phyloP scores from a whole-genome alignment of 2,113 vertebrate genomes.

The Aptenodytes patagonicus region DNA sequence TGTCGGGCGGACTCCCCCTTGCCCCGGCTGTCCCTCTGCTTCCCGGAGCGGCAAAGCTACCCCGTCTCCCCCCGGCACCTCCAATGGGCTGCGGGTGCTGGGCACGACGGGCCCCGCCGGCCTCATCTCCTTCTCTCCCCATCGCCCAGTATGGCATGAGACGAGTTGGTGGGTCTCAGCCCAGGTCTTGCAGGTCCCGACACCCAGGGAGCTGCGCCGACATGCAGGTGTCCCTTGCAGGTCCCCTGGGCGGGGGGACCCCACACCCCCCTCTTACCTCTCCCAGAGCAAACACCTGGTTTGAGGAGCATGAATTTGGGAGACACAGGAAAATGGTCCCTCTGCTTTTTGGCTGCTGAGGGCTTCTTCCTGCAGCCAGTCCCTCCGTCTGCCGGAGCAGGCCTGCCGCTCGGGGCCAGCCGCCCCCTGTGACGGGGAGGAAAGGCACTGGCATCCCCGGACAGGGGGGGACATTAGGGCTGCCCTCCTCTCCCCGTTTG shows the following conservation, averaged over 20 bases:
- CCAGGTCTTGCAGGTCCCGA: background rate
- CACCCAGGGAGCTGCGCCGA: background rate
- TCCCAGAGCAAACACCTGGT: background rate
- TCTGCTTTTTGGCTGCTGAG: background rate
- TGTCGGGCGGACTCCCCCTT: background rate
- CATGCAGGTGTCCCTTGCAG: background rate
- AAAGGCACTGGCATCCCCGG: background rate
- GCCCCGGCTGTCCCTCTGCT: background rate
- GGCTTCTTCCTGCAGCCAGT: background rate
- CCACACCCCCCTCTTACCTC: too few species aligned
- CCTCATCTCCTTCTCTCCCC: background rate
- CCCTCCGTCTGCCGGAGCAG: background rate
- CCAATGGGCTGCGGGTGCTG: accelerated
- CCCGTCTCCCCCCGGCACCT: accelerated
- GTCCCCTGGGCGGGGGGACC: accelerated
- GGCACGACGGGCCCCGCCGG: accelerated
- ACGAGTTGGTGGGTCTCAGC: background rate
- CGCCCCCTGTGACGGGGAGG: background rate
- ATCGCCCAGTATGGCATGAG: background rate
- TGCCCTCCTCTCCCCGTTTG: background rate
- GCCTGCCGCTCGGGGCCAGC: accelerated
- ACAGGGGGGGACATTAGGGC: background rate
- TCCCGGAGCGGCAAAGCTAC: background rate
- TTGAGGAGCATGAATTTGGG: background rate
- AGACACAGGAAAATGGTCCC: accelerated